Conservation (phyloP, 2,113 vertebrate genomes). For the Motacilla tschutschensis region DNA sequence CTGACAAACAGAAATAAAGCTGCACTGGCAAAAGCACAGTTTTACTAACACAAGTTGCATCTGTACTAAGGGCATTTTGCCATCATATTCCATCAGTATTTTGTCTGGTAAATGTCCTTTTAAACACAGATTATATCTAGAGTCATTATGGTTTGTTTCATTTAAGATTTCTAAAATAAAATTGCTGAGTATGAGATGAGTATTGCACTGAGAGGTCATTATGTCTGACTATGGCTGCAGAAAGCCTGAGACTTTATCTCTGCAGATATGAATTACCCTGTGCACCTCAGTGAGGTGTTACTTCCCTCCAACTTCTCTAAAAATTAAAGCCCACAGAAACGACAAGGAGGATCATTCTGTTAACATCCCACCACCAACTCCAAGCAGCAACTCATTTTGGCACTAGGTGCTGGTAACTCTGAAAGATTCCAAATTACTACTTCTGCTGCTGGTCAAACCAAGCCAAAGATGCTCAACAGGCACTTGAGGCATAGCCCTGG, state of each 20-base stretch:
- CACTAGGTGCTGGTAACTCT: background rate
- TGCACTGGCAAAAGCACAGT: background rate
- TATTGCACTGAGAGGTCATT: background rate
- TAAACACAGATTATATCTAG: background rate
- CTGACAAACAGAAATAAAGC: background rate
- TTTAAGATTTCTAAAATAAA: background rate
- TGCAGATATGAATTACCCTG: background rate
- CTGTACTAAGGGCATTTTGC: constrained; percentile 4
- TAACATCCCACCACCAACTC: background rate
- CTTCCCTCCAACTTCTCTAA: background rate
- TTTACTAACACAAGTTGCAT: background rate
- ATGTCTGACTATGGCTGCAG: background rate
- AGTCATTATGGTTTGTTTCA: background rate
- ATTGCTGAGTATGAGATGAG: background rate
- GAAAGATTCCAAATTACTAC: background rate
- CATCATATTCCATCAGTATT: background rate
- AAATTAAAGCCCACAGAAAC: background rate
- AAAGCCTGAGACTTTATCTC: background rate
- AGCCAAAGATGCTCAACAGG: background rate
- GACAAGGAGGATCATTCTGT: background rate
- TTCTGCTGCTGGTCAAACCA: background rate
- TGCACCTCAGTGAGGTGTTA: background rate
- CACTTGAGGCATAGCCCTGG: accelerated
- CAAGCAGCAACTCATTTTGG: background rate
- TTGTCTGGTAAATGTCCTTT: background rate